Evolutionary conservation across 1,140 invertebrate species (phyloP).

Genomic region (Drosophila sp.): DNA sequence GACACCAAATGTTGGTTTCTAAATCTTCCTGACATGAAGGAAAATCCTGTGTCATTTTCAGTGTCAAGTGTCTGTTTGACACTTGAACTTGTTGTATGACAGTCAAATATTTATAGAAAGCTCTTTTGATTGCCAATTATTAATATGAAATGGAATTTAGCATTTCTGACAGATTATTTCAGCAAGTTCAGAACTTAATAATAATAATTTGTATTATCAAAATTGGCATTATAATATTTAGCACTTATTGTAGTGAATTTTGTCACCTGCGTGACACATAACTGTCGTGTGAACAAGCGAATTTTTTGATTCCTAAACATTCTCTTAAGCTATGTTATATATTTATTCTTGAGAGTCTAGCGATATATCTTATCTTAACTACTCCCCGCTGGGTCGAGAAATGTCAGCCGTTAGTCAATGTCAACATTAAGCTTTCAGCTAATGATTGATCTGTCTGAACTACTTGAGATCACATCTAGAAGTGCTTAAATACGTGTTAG

Average conservation of each 20-base stretch:
- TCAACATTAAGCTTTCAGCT: background rate
- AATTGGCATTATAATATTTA: no score
- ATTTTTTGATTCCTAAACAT: no score
- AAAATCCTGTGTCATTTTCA: constrained; percentile 46
- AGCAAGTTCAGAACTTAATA: no score
- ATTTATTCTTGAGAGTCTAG: no score
- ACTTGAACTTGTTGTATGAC: constrained; percentile 26
- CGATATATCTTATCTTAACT: background rate
- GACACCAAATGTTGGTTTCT: constrained; percentile 76
- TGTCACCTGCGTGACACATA: no score
- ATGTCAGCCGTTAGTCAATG: constrained; percentile 17
- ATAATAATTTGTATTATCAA: no score
- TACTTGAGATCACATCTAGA: constrained; percentile 4
- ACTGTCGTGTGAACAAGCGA: no score
- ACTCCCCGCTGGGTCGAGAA: constrained; percentile 1
- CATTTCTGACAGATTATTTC: background rate
- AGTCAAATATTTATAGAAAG: constrained; percentile 16
- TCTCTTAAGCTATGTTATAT: no score
- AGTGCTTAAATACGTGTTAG: constrained; percentile 2
- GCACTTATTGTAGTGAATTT: no score
- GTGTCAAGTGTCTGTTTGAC: constrained; percentile 47
- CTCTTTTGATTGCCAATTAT: background rate
- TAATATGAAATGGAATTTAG: constrained; percentile 1
- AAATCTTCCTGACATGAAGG: constrained; percentile 52
- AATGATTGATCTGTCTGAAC: constrained; percentile 25